Evolutionary conservation across 2,113 vertebrate species (phyloP).

Genomic region (Lanius ludovicianus): DNA sequence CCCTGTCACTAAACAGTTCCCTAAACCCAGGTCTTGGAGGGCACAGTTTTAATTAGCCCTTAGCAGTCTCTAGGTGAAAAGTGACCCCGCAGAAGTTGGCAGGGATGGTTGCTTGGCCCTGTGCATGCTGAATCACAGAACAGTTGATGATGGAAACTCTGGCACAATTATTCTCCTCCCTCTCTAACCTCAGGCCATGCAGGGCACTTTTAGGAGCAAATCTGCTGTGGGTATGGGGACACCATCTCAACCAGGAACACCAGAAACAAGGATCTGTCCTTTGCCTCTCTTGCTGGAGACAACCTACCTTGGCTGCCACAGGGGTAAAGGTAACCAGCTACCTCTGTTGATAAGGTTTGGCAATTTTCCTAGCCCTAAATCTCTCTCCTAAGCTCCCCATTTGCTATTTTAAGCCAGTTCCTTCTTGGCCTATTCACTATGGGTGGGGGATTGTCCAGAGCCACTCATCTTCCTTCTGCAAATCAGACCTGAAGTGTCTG

Average conservation of each 20-base stretch:
- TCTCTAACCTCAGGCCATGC: not conserved
- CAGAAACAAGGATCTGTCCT: not conserved
- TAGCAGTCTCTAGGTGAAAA: not conserved
- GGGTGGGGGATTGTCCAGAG: not conserved
- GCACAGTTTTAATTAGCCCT: constrained; percentile 37
- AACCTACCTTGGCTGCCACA: not conserved
- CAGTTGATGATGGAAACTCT: not conserved
- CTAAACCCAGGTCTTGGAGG: not conserved
- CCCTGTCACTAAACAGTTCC: not conserved
- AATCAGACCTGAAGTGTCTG: not conserved
- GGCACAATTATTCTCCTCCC: not conserved
- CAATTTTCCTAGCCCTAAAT: not conserved
- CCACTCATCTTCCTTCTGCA: not conserved
- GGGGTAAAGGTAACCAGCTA: not conserved
- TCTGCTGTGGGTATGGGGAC: not conserved
- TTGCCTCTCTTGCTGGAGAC: not conserved
- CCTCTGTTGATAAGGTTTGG: not conserved
- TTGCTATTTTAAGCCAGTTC: not conserved
- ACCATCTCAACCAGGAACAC: not conserved
- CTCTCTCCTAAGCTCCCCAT: accelerated
- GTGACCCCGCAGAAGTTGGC: not conserved
- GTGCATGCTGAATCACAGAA: not conserved
- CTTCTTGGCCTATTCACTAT: not conserved
- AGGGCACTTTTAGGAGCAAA: not conserved
- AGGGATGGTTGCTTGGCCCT: not conserved